These are phyloP conservation scores for Anthonomus grandis DNA, from an alignment of 1,140 invertebrate genomes.

Conservation along the genomic window DNA sequence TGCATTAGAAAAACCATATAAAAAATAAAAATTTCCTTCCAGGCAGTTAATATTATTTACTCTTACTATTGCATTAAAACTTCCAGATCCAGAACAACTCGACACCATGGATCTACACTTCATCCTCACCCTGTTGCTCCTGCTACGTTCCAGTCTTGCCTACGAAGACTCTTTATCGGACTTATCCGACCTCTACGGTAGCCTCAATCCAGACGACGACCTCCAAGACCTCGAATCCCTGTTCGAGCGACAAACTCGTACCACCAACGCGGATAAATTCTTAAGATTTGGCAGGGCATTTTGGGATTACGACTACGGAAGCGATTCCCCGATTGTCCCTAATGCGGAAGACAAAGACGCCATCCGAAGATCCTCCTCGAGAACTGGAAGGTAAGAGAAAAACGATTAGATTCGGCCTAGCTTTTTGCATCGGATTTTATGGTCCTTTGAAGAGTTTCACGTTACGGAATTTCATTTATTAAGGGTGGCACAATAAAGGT, in stretches of 20 bases:
- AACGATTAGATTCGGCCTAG: constrained; percentile 35
- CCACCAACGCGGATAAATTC: constrained; percentile 26
- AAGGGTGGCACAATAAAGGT: too few relatives aligned
- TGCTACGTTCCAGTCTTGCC: constrained; percentile 15
- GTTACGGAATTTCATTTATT: too few relatives aligned
- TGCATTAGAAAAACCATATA: too few relatives aligned
- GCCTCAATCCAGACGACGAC: constrained; percentile 8
- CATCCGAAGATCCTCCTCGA: constrained; percentile 18
- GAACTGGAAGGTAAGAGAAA: constrained; percentile 29
- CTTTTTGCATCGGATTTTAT: too few relatives aligned
- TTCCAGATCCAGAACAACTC: too few relatives aligned
- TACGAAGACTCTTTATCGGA: constrained; percentile 19
- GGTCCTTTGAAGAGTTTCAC: too few relatives aligned
- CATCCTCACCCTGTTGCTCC: constrained; percentile 14
- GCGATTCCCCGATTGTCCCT: constrained; percentile 6
- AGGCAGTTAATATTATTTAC: too few relatives aligned
- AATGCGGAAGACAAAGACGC: constrained; percentile 16
- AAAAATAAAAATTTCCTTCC: too few relatives aligned
- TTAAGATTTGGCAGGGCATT: constrained; percentile 25
- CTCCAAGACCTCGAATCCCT: constrained; percentile 7
- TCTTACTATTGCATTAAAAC: too few relatives aligned
- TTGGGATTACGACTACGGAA: constrained; percentile 14
- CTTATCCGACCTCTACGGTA: constrained; percentile 14
- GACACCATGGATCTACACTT: too few relatives aligned
- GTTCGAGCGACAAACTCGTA: constrained; percentile 16